These are phyloP conservation scores for Neoitamus cyanurus DNA, from an alignment of 2,888 invertebrate species.

Conservation along the genomic window DNA sequence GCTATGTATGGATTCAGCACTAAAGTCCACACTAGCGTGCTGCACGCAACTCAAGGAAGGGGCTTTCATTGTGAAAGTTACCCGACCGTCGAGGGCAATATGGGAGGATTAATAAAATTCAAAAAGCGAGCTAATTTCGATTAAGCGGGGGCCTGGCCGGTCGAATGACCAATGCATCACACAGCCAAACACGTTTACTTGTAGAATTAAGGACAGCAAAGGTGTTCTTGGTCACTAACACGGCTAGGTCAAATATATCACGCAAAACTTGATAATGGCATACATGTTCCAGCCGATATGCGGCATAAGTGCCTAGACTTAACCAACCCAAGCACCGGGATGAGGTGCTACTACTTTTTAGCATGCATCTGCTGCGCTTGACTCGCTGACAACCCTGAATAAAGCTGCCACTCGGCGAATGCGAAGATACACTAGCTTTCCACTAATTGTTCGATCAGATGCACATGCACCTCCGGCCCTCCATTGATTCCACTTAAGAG, in stretches of 20 bases:
- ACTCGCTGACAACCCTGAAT: background rate
- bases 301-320: background rate
- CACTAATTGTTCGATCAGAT: background rate
- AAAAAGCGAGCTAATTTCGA: background rate
- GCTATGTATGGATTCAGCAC: background rate
- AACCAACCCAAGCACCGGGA: background rate
- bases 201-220: background rate
- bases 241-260: background rate
- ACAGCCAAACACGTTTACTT: background rate
- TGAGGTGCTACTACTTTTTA: background rate
- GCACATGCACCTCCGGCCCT: background rate
- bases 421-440: background rate
- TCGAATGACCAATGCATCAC: background rate
- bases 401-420: background rate
- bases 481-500: background rate
- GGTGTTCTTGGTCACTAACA: constrained; percentile 7
- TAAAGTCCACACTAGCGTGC: constrained; percentile 7
- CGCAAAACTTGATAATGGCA: background rate
- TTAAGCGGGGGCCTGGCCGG: background rate
- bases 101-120: background rate
- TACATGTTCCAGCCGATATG: background rate
- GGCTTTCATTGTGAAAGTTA: background rate
- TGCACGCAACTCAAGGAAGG: background rate
- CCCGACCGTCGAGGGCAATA: background rate
- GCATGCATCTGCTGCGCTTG: background rate